Conservation (phyloP, 2,797 vertebrate genomes). For the Notoglanidium macrostoma region DNA sequence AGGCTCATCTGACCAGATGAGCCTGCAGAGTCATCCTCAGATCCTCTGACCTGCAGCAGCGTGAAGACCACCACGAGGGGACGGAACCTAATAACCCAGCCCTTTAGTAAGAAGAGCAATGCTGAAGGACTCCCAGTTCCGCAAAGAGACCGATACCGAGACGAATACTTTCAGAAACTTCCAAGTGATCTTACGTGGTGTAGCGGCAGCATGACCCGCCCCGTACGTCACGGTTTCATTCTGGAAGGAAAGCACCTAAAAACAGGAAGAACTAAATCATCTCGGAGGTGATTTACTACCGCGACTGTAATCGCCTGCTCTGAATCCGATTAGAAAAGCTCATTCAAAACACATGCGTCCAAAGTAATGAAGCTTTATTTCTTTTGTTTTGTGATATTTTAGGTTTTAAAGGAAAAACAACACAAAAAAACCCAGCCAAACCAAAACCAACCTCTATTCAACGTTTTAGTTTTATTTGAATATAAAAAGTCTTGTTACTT, state of each 20-base stretch:
- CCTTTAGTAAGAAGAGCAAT: not conserved
- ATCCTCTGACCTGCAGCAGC: slow-evolving; percentile 4
- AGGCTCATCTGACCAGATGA: slow-evolving; percentile 19
- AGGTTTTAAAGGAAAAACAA: not conserved
- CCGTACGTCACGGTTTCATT: not conserved
- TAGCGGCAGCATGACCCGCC: not conserved
- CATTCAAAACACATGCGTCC: not conserved
- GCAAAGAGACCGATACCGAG: not conserved
- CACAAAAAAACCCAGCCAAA: not conserved
- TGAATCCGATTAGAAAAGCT: not conserved
- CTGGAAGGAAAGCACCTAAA: not conserved
- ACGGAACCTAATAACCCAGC: not conserved
- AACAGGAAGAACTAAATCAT: not conserved
- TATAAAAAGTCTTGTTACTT: not conserved
- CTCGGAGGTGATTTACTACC: not conserved
- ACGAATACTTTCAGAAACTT: not conserved
- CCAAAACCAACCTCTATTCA: not conserved
- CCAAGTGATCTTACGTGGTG: not conserved
- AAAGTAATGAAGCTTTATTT: not conserved
- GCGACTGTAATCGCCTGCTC: not conserved
- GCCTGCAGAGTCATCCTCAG: too few species aligned
- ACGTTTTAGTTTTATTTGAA: not conserved
- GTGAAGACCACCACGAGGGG: not conserved
- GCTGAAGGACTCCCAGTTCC: not conserved
- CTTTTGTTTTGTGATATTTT: not conserved